phyloP scores from a whole-genome alignment of 2,888 invertebrate species.

The Diadromus collaris region DNA sequence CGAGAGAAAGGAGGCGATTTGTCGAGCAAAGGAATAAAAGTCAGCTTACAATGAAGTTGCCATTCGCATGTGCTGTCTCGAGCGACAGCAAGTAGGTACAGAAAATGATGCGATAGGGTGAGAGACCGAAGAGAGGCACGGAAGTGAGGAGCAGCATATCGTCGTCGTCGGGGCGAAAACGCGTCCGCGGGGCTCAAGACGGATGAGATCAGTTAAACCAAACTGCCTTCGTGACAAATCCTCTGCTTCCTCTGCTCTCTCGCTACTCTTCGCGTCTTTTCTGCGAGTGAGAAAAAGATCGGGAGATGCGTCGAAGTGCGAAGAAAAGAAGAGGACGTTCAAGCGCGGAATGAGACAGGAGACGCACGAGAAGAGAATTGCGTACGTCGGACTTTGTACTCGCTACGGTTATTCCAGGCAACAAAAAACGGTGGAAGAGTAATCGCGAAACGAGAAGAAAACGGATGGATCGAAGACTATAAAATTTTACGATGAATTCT shows the following conservation, averaged over 20 bases:
- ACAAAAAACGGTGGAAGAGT: background rate
- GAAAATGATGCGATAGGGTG: conserved; percentile 54
- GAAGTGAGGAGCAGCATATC: conserved; percentile 49
- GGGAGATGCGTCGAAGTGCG: background rate
- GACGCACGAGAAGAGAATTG: conserved; percentile 33
- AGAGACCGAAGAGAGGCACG: conserved; percentile 47
- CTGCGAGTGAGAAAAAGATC: conserved; percentile 27
- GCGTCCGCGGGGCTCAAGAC: conserved; percentile 74
- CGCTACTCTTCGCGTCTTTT: conserved; percentile 42
- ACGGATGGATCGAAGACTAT: background rate
- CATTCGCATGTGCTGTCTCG: conserved; percentile 29
- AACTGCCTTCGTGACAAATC: conserved; percentile 79
- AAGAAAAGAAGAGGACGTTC: conserved; percentile 32
- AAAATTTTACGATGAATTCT: conserved; percentile 21
- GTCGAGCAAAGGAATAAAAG: conserved; percentile 46
- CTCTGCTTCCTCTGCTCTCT: conserved; percentile 76
- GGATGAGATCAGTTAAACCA: conserved; percentile 80
- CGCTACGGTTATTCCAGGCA: conserved; percentile 10
- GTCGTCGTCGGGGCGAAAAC: conserved; percentile 50
- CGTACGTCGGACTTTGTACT: conserved; percentile 30
- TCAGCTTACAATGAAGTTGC: conserved; percentile 39
- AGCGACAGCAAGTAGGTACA: conserved; percentile 39
- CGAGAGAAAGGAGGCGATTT: conserved; percentile 22
- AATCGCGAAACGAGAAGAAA: conserved; percentile 21
- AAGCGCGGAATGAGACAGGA: conserved; percentile 19